Conservation (phyloP, 2,888 invertebrate genomes). For the Crematogaster levior region DNA sequence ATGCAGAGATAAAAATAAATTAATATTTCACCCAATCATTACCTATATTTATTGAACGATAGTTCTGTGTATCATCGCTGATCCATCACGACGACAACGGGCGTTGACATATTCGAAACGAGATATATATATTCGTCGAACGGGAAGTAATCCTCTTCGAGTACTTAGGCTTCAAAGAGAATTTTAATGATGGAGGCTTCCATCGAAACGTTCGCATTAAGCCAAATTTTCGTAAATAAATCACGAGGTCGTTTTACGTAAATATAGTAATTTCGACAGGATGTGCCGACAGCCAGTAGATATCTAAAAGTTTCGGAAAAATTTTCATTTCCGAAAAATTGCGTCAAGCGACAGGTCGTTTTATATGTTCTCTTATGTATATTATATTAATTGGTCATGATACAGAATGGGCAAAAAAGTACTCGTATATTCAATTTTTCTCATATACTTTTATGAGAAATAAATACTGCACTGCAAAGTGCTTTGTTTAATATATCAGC, state of each 20-base stretch:
- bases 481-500: neutral
- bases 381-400: neutral
- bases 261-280: constrained; percentile 3
- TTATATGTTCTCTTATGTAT: neutral
- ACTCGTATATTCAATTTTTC: neutral
- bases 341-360: neutral
- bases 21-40: neutral
- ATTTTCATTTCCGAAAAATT: neutral
- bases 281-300: neutral
- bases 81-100: neutral
- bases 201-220: constrained; percentile 32
- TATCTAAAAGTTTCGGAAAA: neutral
- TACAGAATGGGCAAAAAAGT: neutral
- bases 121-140: constrained; percentile 43
- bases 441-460: neutral
- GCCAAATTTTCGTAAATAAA: constrained; percentile 38
- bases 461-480: neutral
- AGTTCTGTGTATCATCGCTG: neutral
- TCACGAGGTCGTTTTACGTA: constrained; percentile 21
- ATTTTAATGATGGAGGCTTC: constrained; percentile 42
- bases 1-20: constrained; percentile 28
- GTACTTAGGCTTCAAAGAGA: constrained; percentile 42
- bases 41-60: neutral
- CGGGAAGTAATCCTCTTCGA: constrained; percentile 47
- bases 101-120: constrained; percentile 37